Conservation (phyloP, 2,888 invertebrate species). For the Lottia scabra region DNA sequence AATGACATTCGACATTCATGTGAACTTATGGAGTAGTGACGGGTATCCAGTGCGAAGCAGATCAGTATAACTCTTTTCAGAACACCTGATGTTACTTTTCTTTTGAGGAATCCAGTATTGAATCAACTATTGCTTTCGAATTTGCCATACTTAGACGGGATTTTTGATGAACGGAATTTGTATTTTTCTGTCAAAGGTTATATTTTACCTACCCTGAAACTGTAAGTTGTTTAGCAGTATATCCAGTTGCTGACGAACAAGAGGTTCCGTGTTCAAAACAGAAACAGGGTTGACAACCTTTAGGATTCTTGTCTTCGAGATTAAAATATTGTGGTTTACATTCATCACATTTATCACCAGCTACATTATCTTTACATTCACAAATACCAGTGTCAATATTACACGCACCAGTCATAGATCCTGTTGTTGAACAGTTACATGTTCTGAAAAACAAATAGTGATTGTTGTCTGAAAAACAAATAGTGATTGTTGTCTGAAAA, state of each 20-base stretch:
- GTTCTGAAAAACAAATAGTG: constrained; percentile 26
- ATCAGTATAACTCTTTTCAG: too few relatives aligned
- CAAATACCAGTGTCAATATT: constrained; percentile 38
- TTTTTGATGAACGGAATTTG: too few relatives aligned
- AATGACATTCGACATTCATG: too few relatives aligned
- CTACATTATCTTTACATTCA: constrained; percentile 42
- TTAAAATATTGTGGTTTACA: constrained; percentile 69
- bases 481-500: too few relatives aligned
- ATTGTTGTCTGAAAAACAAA: too few relatives aligned
- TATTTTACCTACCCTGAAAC: constrained; percentile 10
- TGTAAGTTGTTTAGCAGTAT: background rate
- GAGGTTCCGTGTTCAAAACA: constrained; percentile 42
- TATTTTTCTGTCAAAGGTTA: too few relatives aligned
- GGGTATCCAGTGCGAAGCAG: too few relatives aligned
- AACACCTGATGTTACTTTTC: too few relatives aligned
- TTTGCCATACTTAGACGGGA: too few relatives aligned
- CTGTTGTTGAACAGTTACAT: constrained; percentile 42
- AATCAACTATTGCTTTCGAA: too few relatives aligned
- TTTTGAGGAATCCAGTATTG: too few relatives aligned
- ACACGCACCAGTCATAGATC: constrained; percentile 32
- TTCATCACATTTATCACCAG: constrained; percentile 43
- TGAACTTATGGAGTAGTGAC: too few relatives aligned
- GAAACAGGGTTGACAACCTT: constrained; percentile 77
- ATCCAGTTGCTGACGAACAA: constrained; percentile 46
- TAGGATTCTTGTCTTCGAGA: constrained; percentile 76